These are phyloP conservation scores for Hirundichthys speculiger DNA, from an alignment of 2,113 vertebrate species.

Conservation along the genomic window DNA sequence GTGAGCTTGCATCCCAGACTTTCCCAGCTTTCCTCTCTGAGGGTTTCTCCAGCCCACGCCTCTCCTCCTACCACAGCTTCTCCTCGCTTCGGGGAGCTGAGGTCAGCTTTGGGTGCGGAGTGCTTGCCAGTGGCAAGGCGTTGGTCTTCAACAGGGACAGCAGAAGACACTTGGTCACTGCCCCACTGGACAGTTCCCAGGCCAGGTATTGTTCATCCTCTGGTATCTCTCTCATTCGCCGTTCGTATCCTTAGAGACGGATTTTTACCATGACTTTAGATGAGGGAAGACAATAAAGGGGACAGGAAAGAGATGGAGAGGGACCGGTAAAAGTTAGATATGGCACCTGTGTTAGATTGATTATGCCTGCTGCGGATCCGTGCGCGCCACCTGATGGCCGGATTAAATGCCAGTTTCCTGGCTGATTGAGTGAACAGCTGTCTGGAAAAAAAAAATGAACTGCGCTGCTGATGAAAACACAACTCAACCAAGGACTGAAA, in stretches of 20 bases:
- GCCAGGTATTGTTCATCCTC: conserved; percentile 85
- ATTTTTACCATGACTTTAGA: conserved; percentile 59
- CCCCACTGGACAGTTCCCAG: conserved; percentile 95
- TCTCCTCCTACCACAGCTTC: conserved; percentile 98
- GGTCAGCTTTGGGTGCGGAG: conserved; percentile 96
- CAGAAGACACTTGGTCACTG: conserved; percentile 91
- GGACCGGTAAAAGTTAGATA: conserved; percentile 48
- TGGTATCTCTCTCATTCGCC: too few relatives aligned
- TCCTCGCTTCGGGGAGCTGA: conserved; percentile 95
- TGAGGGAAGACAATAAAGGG: conserved; percentile 54
- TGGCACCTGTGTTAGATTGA: conserved; percentile 73
- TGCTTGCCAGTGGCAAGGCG: conserved; percentile 95
- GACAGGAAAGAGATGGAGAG: conserved; percentile 47
- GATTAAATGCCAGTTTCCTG: conserved; percentile 70
- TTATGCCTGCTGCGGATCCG: conserved; percentile 62
- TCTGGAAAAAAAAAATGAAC: conserved; percentile 52
- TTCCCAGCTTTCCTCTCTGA: conserved; percentile 95
- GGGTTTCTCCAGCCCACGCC: conserved; percentile 90
- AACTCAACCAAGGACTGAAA: conserved; percentile 49
- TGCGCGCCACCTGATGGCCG: conserved; percentile 66
- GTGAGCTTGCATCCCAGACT: conserved; percentile 93
- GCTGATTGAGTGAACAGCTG: conserved; percentile 70
- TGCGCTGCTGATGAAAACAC: conserved; percentile 44
- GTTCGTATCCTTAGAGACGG: conserved; percentile 41
- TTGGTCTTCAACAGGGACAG: conserved; percentile 97